Evolutionary conservation across 2,113 vertebrate genomes (phyloP), one percentile per base, ranked within the genome.

Genomic region (Paratilapia polleni): DNA sequence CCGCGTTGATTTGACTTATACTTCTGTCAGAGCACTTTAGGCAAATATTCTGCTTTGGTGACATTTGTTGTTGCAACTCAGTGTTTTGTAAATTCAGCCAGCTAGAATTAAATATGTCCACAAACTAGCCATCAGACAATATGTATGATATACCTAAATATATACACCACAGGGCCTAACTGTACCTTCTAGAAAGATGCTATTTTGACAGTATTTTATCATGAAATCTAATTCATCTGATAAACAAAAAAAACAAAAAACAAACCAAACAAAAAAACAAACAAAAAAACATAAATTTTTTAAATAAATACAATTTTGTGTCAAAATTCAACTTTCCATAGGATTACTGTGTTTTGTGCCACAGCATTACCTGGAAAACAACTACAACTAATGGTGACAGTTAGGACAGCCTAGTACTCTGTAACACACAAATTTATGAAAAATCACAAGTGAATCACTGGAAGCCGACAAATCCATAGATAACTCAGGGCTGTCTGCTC

Each of bases 401-500:
- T 66, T 36, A 84, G 26, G 63, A 77, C 80, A 14, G 78, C 79
- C 80, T 85, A 24, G 22, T 73, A 22, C 68, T 77, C 60, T 75
- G 63, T 63, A 64, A 84, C 62, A 59, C 54, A 80, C 34, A 88
- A 28, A 59, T 77, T 66, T 78, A 81, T 77, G 75, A 89, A 84
- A 90, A 87, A 87, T 74, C 68, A 73, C 78, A 66, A 81, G 41
- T 82, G 74, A 87, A 81, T 83, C 74, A 83, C 31, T 81, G 59
- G 54, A 88, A 92, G 89, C 84, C 3, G 43, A 86, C 78, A 93
- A 93, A 93, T 90, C 88, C 89, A 81, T 66, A 85, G 91, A 84
- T 92, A 92, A 90, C 76, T 74, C 61, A 83, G 54, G 62, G 76
- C 83, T 85, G 88, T 87, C 86, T 90, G 84, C 91, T 95, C 88